Evolutionary conservation across 2,797 vertebrate genomes (phyloP), one percentile per base, ranked within the genome.

Genomic region (Myoxocephalus aenaeus): DNA sequence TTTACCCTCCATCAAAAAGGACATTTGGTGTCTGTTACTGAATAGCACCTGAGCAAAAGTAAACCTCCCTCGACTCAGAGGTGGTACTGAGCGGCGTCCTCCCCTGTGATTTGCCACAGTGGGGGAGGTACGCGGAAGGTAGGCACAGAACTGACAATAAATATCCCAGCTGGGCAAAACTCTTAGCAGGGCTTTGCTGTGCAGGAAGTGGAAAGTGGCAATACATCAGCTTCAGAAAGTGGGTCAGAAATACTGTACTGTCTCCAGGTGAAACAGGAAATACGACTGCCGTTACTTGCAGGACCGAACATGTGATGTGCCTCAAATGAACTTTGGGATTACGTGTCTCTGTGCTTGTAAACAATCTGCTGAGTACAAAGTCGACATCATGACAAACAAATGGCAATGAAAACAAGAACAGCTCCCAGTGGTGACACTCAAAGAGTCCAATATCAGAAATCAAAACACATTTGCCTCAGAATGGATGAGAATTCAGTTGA

Each of bases 21-120:
- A 90, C 86, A 88, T 89, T 89, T 82, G 74, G 75, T 75, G 82
- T 79, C 87, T 81, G 85, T 89, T 88, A 89, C 85, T 79, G 84
- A 89, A 74, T 69, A 85, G 66, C 81, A 89, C 80, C 83, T 81
- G 83, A 86, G 83, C 79, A 80, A 77, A 81, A 89, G 81, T 65
- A 79, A 87, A 84, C 71, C 84, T 91, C 86, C 81, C 77, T 84
- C 3, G 34, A 83, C 87, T 90, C 83, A 85, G 88, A 88, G 85
- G 84, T 85, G 86, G 87, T 84, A 81, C 83, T 84, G 83, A 87
- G 84, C 40, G 25, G 84, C 18, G 77, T 91, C 86, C 87, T 93
- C 91, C 90, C 90, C 87, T 90, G 89, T 90, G 92, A 94, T 94
- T 94, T 92, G 83, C 87, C 87, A 78, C 92, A 83, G 90, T 79